Evolutionary conservation across 2,113 vertebrate genomes (phyloP).

Genomic region (Sceloporus tristichus): DNA sequence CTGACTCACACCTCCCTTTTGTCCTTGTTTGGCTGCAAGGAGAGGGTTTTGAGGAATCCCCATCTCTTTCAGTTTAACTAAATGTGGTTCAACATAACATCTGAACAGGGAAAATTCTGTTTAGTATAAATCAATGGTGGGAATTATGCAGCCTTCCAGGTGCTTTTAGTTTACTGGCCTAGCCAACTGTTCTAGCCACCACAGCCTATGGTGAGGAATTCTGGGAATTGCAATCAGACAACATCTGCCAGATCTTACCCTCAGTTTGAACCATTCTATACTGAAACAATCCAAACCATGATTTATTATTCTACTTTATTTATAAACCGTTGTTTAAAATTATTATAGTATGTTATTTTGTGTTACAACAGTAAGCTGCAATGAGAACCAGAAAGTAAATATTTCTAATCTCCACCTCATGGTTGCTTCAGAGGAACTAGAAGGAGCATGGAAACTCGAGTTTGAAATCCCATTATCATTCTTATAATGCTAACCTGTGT

Average conservation of each 20-base stretch:
- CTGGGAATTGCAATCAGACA: too few species aligned
- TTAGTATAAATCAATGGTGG: neutral
- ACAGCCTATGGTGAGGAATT: too few species aligned
- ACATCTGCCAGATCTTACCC: too few species aligned
- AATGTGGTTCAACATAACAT: neutral
- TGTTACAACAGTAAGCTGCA: too few species aligned
- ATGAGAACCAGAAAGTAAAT: too few species aligned
- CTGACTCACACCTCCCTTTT: neutral
- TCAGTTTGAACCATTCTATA: neutral
- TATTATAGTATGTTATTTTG: neutral
- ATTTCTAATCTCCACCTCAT: too few species aligned
- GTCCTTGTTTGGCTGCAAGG: neutral
- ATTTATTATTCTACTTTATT: neutral
- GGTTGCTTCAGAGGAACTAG: too few species aligned
- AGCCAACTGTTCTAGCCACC: too few species aligned
- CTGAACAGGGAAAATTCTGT: neutral
- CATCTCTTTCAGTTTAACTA: neutral
- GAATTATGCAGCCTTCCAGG: neutral
- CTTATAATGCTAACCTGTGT: too few species aligned
- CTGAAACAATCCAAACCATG: neutral
- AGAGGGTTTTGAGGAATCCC: neutral
- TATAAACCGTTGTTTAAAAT: neutral
- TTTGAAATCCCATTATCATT: too few species aligned
- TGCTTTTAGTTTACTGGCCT: too few species aligned
- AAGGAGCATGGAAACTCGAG: too few species aligned